Conservation (phyloP, 2,113 vertebrate genomes). For the Acanthisitta chloris region DNA sequence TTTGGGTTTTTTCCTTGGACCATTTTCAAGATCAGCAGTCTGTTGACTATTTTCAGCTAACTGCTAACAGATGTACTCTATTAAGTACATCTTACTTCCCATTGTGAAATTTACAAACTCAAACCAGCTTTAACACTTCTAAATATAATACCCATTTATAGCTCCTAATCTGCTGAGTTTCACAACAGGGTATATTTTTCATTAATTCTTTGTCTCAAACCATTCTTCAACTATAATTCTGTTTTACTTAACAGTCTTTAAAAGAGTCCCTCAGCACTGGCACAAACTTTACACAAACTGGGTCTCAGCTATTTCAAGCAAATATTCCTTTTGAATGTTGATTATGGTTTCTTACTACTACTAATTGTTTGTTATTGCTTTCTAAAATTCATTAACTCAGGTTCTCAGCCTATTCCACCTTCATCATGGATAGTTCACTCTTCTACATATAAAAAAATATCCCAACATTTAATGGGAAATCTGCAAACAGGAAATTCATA, state of each 20-base stretch:
- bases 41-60: slow-evolving; percentile 51
- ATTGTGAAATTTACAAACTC: slow-evolving; percentile 40
- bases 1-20: not conserved
- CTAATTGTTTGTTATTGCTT: not conserved
- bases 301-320: not conserved
- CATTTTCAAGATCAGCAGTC: slow-evolving; percentile 35
- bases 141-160: slow-evolving; percentile 63
- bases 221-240: slow-evolving; percentile 59
- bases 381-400: not conserved
- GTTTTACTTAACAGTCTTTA: slow-evolving; percentile 56
- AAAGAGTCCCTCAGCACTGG: slow-evolving; percentile 26
- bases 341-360: not conserved
- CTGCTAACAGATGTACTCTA: not conserved
- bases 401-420: not conserved
- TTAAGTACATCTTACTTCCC: not conserved
- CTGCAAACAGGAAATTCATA: not conserved
- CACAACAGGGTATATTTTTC: slow-evolving; percentile 49
- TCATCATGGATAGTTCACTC: not conserved
- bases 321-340: not conserved
- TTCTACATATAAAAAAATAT: not conserved
- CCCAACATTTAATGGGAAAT: not conserved
- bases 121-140: slow-evolving; percentile 55
- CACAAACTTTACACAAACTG: not conserved
- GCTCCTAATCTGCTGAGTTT: slow-evolving; percentile 64
- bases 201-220: slow-evolving; percentile 70